Conservation (phyloP, 2,797 vertebrate genomes). For the Rhyacichthys aspro region DNA sequence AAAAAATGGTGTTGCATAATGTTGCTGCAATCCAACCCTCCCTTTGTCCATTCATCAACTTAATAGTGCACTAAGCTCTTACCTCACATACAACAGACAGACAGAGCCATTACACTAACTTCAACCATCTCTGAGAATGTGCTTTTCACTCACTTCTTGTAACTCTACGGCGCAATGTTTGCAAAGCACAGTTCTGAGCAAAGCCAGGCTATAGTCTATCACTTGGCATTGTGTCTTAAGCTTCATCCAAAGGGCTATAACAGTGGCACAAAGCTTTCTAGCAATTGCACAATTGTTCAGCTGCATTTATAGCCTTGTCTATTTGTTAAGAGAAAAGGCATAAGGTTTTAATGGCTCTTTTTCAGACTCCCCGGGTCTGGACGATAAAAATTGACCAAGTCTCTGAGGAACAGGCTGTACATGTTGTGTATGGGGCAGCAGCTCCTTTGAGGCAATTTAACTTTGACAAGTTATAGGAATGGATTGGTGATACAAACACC, state of each 20-base stretch:
- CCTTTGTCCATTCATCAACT: too few relatives aligned
- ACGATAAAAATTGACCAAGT: slow-evolving; percentile 66
- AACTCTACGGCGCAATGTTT: too few relatives aligned
- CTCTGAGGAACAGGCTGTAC: slow-evolving; percentile 38
- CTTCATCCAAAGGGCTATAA: slow-evolving; percentile 5
- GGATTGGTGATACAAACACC: slow-evolving; percentile 27
- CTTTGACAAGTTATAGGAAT: slow-evolving; percentile 41
- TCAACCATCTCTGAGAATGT: too few relatives aligned
- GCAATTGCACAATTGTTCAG: slow-evolving; percentile 41
- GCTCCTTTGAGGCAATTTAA: slow-evolving; percentile 46
- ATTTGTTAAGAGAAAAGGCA: slow-evolving; percentile 68
- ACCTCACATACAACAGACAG: too few relatives aligned
- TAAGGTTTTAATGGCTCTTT: slow-evolving; percentile 61
- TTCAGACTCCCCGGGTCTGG: slow-evolving; percentile 45
- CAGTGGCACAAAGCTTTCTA: slow-evolving; percentile 32
- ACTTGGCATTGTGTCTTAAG: slow-evolving; percentile 14
- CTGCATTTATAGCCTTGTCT: slow-evolving; percentile 50
- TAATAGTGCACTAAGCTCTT: too few relatives aligned
- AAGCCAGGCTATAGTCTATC: slow-evolving; percentile 43
- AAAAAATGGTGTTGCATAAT: too few relatives aligned
- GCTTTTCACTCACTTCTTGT: too few relatives aligned
- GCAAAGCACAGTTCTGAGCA: too few relatives aligned
- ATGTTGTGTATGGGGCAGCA: slow-evolving; percentile 32
- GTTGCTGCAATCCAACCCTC: too few relatives aligned
- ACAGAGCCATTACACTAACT: too few relatives aligned